Evolutionary conservation across 2,888 invertebrate species (phyloP), one percentile per base, ranked within the genome.

Genomic region (Mimumesa dahlbomi): DNA sequence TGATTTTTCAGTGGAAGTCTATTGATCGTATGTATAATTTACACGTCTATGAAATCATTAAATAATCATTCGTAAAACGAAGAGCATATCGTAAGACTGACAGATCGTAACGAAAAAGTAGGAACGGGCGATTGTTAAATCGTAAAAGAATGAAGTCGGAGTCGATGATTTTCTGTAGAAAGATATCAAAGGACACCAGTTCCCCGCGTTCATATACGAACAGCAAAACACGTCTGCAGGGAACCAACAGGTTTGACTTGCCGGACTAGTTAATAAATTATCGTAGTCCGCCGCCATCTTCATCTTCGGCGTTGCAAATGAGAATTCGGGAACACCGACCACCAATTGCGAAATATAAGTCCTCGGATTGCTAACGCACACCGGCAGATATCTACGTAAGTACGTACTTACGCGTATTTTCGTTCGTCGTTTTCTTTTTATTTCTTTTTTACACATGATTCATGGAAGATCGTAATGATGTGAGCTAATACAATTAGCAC

Each of bases 241-340:
- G 72, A 68, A 72, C 64, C 75, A 77, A 75, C 77, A 70, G 82
- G 81, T 84, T 77, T 76, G 78, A 85, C 86, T 82, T 74, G 85
- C 82, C 81, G 83, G 85, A 87, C 87, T 87, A 87, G 86, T 87
- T 87, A 87, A 87, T 87, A 87, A 87, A 87, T 87, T 87, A 87
- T 85, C 83, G 81, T 84, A 83, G 84, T 80, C 83, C 59, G 82
- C 83, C 81, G 85, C 86, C 84, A 83, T 85, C 79, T 84, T 82
- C 73, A 59, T 74, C 62, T 36, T 52, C 67, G 38, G 68, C 70
- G 76, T 73, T 75, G 72, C 71, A 62, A 66, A 75, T 75, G 79
- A 72, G 82, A 79, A 82, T 81, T 79, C 70, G 79, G n/a, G 72
- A 77, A 74, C 79, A 59, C 52, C 19, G 42, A 19, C 42, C 43